phyloP scores from a whole-genome alignment of 2,888 invertebrate genomes.

The Phyto melanocephala region DNA sequence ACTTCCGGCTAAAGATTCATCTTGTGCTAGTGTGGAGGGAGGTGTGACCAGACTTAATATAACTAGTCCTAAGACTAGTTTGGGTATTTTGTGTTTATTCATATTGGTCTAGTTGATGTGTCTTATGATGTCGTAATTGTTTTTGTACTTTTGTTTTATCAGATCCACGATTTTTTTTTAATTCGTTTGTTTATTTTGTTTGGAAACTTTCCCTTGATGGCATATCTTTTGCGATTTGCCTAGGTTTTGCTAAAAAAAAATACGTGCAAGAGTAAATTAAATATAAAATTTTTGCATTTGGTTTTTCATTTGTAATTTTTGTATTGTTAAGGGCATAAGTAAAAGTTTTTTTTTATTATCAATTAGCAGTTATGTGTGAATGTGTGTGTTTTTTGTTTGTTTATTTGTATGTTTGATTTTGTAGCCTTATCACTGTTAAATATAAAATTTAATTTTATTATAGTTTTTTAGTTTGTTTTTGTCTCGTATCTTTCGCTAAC shows the following conservation, averaged over 20 bases:
- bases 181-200: not conserved
- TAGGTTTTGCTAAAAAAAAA: constrained; percentile 35
- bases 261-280: not conserved
- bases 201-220: constrained; percentile 60
- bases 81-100: constrained; percentile 66
- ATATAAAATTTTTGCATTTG: not conserved
- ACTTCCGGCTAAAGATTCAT: constrained; percentile 90
- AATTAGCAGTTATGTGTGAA: constrained; percentile 6
- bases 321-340: constrained; percentile 2
- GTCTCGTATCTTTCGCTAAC: too few species aligned
- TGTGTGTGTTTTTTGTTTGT: not conserved
- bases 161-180: constrained; percentile 41
- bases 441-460: too few species aligned
- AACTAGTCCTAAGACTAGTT: constrained; percentile 65
- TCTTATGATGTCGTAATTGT: not conserved
- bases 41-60: constrained; percentile 41
- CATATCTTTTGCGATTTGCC: constrained; percentile 45
- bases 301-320: not conserved
- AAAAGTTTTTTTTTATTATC: not conserved
- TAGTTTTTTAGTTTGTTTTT: too few species aligned
- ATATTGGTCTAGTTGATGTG: constrained; percentile 56
- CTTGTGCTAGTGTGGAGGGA: constrained; percentile 77
- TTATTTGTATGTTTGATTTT: not conserved
- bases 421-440: not conserved
- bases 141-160: constrained; percentile 7